Evolutionary conservation across 2,113 vertebrate genomes (phyloP).

Genomic region (Chrysemys picta): DNA sequence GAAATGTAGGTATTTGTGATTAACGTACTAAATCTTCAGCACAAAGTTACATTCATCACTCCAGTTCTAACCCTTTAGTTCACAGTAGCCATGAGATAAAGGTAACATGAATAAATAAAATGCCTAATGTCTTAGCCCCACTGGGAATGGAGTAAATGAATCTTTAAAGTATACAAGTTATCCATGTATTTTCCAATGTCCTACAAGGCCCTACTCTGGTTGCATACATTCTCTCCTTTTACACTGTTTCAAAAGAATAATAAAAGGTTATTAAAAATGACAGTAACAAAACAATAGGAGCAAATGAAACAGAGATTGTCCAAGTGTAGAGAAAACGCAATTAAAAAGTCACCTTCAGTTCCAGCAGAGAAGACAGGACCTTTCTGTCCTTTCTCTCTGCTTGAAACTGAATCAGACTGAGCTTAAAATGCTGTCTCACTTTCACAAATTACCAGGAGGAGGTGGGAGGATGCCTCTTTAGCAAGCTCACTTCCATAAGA

Average conservation of each 20-base stretch:
- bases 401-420: neutral
- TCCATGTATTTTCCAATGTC: neutral
- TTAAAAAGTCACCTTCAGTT: neutral
- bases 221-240: neutral
- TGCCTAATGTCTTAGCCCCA: neutral
- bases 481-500: neutral
- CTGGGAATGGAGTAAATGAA: neutral
- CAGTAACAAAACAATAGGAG: neutral
- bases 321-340: neutral
- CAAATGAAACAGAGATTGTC: fast-evolving
- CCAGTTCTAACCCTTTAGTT: neutral
- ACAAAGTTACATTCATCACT: neutral
- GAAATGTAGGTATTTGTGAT: neutral
- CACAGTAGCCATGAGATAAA: neutral
- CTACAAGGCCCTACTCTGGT: neutral
- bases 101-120: neutral
- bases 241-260: neutral
- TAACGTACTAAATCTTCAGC: neutral
- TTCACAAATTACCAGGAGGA: neutral
- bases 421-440: neutral
- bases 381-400: neutral
- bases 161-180: neutral
- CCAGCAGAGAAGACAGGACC: neutral
- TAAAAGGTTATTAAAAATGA: neutral
- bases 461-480: neutral